Conservation (phyloP, 2,888 invertebrate species). For the Tigriopus californicus region DNA sequence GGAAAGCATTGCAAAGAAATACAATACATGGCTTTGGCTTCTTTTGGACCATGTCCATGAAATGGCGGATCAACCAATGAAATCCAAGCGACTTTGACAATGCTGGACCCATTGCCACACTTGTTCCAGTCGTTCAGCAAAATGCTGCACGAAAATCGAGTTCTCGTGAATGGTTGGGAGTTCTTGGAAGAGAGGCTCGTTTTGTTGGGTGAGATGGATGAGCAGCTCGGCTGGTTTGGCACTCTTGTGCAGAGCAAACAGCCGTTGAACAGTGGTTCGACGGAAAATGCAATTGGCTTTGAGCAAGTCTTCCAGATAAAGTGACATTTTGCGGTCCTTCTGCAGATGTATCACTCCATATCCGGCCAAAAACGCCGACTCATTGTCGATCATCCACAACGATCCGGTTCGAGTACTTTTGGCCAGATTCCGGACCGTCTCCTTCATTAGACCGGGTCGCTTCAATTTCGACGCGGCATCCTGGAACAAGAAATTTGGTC, state of each 20-base stretch:
- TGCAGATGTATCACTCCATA: constrained; percentile 25
- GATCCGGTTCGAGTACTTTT: constrained; percentile 23
- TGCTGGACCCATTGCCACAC: constrained; percentile 21
- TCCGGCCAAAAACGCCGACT: constrained; percentile 28
- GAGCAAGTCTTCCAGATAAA: constrained; percentile 21
- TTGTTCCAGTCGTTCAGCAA: constrained; percentile 21
- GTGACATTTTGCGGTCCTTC: constrained; percentile 21
- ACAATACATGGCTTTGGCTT: too few relatives aligned
- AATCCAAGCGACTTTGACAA: constrained; percentile 10
- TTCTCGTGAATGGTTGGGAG: constrained; percentile 18
- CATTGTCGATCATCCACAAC: constrained; percentile 30
- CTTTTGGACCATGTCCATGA: too few relatives aligned
- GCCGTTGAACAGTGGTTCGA: constrained; percentile 17
- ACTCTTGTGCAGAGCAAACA: constrained; percentile 18
- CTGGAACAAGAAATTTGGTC: background rate
- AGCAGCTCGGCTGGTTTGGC: constrained; percentile 19
- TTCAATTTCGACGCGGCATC: constrained; percentile 27
- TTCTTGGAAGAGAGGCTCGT: constrained; percentile 22
- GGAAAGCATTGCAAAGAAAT: too few relatives aligned
- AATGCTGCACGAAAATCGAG: constrained; percentile 19
- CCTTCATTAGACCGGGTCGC: constrained; percentile 24
- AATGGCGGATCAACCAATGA: too few relatives aligned
- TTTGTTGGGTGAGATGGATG: constrained; percentile 18
- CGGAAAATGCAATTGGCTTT: constrained; percentile 26
- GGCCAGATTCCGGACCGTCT: constrained; percentile 27